These are phyloP conservation scores for Carapus acus DNA, from an alignment of 2,797 vertebrate genomes.

Conservation along the genomic window DNA sequence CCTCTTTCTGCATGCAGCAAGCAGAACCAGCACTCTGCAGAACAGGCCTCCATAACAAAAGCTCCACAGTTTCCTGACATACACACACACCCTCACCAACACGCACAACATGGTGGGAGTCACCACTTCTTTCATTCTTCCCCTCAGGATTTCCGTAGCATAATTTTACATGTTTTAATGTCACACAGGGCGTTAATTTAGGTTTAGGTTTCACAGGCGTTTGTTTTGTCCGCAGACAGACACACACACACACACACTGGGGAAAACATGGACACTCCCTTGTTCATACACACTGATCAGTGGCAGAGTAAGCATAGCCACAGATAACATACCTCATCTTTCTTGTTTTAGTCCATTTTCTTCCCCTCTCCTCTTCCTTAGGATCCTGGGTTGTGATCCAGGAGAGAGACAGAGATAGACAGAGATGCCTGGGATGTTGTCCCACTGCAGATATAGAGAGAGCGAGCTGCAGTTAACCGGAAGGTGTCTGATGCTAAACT, in stretches of 20 bases:
- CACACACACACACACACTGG: constrained; percentile 23
- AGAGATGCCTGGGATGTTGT: constrained; percentile 27
- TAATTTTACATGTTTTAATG: constrained; percentile 19
- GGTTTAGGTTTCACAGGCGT: constrained; percentile 47
- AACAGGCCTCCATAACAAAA: constrained; percentile 64
- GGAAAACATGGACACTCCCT: constrained; percentile 7
- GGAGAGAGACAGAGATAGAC: constrained; percentile 7
- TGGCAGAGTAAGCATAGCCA: constrained; percentile 14
- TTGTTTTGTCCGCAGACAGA: constrained; percentile 21
- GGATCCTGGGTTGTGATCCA: constrained; percentile 29
- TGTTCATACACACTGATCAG: constrained; percentile 7
- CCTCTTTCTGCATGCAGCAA: constrained; percentile 53
- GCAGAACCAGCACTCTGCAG: constrained; percentile 40
- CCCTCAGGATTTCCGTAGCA: constrained; percentile 3
- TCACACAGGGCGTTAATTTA: constrained; percentile 44
- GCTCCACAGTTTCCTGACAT: constrained; percentile 9
- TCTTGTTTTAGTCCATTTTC: constrained; percentile 32
- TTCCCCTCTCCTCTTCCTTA: constrained; percentile 25
- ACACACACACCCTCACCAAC: constrained; percentile 2
- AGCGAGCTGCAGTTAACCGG: constrained; percentile 27
- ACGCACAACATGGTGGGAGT: constrained; percentile 31
- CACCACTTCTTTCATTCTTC: constrained; percentile 29
- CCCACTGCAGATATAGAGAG: constrained; percentile 47
- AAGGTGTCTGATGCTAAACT: constrained; percentile 51
- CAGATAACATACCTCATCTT: constrained; percentile 54